Evolutionary conservation across 1,140 invertebrate genomes (phyloP).

Genomic region (Drosophila insularis): DNA sequence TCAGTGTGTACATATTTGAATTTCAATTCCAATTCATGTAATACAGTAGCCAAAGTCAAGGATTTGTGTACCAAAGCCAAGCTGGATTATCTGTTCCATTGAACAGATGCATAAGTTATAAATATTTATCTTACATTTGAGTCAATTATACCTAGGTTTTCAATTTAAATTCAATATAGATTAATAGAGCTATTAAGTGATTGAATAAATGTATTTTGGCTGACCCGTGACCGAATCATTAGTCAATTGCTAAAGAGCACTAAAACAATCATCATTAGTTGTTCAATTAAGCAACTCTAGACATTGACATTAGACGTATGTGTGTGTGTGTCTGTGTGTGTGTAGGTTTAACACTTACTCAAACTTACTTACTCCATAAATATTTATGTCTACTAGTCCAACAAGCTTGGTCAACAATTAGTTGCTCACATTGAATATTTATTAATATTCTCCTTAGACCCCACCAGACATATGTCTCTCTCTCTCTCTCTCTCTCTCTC

Average conservation of each 20-base stretch:
- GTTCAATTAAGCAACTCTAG: conserved; percentile 3
- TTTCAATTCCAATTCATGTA: not conserved
- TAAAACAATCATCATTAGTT: conserved; percentile 6
- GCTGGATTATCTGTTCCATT: too few species aligned
- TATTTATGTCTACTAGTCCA: not conserved
- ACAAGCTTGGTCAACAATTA: conserved; percentile 39
- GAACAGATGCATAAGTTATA: too few species aligned
- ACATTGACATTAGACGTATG: not conserved
- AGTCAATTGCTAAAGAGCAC: not conserved
- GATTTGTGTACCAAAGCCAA: not conserved
- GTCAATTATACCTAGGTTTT: not conserved
- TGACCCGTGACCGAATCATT: not conserved
- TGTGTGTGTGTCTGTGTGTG: too few species aligned
- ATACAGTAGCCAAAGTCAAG: not conserved
- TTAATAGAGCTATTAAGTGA: conserved; percentile 2
- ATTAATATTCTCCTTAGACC: conserved; percentile 16
- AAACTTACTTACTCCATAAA: not conserved
- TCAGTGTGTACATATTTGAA: not conserved
- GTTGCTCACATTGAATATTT: conserved; percentile 46
- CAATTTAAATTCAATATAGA: not conserved
- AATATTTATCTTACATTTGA: not conserved
- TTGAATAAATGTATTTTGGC: not conserved
- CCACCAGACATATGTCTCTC: not conserved
- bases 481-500: not conserved
- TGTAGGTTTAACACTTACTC: not conserved